These are phyloP conservation scores for Pangasianodon hypophthalmus DNA, from an alignment of 2,113 vertebrate species.

Conservation along the genomic window DNA sequence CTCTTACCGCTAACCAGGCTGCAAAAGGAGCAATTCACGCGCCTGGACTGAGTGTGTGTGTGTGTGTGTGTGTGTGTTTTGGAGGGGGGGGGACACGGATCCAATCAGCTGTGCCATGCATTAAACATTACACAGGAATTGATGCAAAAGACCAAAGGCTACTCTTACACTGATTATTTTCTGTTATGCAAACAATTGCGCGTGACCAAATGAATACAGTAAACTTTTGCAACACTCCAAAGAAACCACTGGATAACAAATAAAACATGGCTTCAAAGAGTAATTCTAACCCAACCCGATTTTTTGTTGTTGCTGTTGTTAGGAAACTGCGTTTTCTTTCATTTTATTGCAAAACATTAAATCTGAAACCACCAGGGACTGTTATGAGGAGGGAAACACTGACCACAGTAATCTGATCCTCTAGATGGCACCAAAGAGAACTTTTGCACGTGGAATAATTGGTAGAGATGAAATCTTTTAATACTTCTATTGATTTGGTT, in stretches of 20 bases:
- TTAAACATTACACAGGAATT: slow-evolving; percentile 25
- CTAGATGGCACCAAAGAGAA: slow-evolving; percentile 73
- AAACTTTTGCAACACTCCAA: not conserved
- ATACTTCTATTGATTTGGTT: slow-evolving; percentile 1
- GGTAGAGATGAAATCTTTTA: not conserved
- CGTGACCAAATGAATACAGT: not conserved
- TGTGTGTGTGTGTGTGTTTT: too few relatives aligned
- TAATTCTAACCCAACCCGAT: slow-evolving; percentile 67
- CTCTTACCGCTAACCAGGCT: slow-evolving; percentile 59
- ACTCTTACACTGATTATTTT: not conserved
- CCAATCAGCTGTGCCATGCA: not conserved
- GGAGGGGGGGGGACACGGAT: not conserved
- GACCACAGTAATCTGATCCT: slow-evolving; percentile 54
- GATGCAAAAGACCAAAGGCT: slow-evolving; percentile 12
- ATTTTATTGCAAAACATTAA: slow-evolving; percentile 48
- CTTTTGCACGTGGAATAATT: not conserved
- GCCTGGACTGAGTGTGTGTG: not conserved
- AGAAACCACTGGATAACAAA: slow-evolving; percentile 54
- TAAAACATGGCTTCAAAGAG: slow-evolving; percentile 69
- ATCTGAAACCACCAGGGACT: slow-evolving; percentile 16
- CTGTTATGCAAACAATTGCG: slow-evolving; percentile 9
- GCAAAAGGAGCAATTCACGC: slow-evolving; percentile 50
- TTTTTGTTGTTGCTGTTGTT: slow-evolving; percentile 37
- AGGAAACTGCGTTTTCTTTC: slow-evolving; percentile 48
- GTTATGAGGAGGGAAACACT: not conserved